Conservation (phyloP, 2,888 invertebrate genomes). For the Leptopterna dolabrata region DNA sequence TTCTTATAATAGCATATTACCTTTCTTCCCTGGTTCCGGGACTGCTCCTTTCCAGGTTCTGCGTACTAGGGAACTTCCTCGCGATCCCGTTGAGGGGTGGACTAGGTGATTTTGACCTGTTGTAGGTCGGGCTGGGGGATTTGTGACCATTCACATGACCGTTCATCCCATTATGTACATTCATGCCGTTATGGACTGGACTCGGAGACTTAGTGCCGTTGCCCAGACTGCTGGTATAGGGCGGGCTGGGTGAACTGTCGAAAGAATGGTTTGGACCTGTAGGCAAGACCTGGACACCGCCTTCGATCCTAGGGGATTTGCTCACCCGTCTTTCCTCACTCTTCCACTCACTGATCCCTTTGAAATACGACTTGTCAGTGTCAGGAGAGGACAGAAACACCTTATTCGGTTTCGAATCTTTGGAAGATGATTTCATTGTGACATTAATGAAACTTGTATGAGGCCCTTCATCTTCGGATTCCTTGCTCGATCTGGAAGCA, state of each 20-base stretch:
- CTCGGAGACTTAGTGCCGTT: slow-evolving; percentile 44
- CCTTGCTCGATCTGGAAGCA: slow-evolving; percentile 61
- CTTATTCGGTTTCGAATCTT: slow-evolving; percentile 64
- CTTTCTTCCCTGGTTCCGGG: slow-evolving; percentile 42
- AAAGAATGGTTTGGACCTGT: slow-evolving; percentile 64
- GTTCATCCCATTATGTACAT: neutral
- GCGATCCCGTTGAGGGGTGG: slow-evolving; percentile 38
- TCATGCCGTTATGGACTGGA: slow-evolving; percentile 50
- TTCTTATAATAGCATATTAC: neutral
- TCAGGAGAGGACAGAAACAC: slow-evolving; percentile 72
- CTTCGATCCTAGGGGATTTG: slow-evolving; percentile 58
- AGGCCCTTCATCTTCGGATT: slow-evolving; percentile 69
- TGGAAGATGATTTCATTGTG: slow-evolving; percentile 75
- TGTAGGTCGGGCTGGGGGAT: slow-evolving; percentile 42
- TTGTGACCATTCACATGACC: slow-evolving; percentile 26
- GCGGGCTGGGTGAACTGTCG: slow-evolving; percentile 60
- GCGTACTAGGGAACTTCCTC: slow-evolving; percentile 55
- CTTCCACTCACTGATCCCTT: slow-evolving; percentile 83
- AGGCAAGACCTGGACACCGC: slow-evolving; percentile 64
- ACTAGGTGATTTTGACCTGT: slow-evolving; percentile 42
- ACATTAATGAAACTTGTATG: slow-evolving; percentile 82
- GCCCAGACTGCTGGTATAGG: slow-evolving; percentile 51
- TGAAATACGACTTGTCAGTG: slow-evolving; percentile 67
- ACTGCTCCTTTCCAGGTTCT: slow-evolving; percentile 57
- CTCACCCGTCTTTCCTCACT: slow-evolving; percentile 56